Base-by-base conservation (phyloP, 2,113 vertebrate genomes). In the Merops nubicus region DNA sequence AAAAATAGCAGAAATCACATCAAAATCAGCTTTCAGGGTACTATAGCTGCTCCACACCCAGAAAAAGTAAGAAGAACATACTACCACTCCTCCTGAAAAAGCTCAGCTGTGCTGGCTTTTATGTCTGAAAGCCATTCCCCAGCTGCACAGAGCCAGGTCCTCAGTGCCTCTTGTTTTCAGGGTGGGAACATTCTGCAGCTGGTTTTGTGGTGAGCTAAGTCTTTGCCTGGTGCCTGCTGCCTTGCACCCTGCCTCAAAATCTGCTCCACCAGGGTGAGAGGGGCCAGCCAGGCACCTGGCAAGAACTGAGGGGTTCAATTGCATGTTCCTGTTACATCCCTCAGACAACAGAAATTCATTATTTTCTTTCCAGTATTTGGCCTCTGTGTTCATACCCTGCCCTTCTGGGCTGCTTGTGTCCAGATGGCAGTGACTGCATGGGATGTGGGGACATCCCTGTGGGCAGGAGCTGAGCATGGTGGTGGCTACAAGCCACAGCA, bases 51-150 rank as follows among this genome's bases (percentile, higher is more conserved):
- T 64, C 43, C 5, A 1, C 3, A 4, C 11, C 15, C 51, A 5
- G 14, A 34, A 9, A 57, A 23, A 51, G 15, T 0, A 1, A 2
- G 3, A 23, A n/a, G 3, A 4, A 36, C 3, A 25, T 13, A 5
- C 18, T 20, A 5, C 72, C 6, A 0, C 6, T 72, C 70, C 23
- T 17, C 12, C 25, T 25, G 1, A 7, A 40, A 33, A 36, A n/a
- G 10, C 42, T 77, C 42, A 25, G 47, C 76, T 79, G 60, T 2
- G 0, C 14, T 3, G 7, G 8, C 23, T 64, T 91, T 70, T 56
- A 8, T 36, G 31, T 17, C 56, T 70, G 78, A 77, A 45, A 86
- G 40, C 59, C 56, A 22, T 59, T 76, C 26, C 42, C 45, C 64
- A 42, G 75, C 48, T 74, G 56, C 62, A 26, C 38, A 45, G 74